phyloP scores from a whole-genome alignment of 2,113 vertebrate species.

The Picathartes gymnocephalus region DNA sequence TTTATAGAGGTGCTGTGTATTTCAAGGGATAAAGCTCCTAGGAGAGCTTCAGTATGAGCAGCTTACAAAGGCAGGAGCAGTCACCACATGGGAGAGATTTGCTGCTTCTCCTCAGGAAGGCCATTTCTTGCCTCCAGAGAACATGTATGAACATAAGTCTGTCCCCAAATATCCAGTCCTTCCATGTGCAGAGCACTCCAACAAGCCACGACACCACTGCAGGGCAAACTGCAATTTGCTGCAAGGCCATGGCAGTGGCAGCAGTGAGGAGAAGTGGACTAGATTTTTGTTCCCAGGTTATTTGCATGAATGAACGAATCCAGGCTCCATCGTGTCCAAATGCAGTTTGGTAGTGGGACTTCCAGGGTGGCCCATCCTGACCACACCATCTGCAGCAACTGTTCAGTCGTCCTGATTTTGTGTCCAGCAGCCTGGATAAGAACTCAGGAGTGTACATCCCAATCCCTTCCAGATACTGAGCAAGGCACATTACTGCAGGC shows the following conservation, averaged over 20 bases:
- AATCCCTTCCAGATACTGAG: not conserved
- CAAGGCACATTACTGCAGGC: not conserved
- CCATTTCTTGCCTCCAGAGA: not conserved
- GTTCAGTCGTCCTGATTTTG: not conserved
- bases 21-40: not conserved
- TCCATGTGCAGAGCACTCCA: not conserved
- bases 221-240: not conserved
- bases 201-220: not conserved
- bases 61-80: not conserved
- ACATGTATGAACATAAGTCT: not conserved
- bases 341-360: not conserved
- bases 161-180: not conserved
- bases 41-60: not conserved
- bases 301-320: not conserved
- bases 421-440: not conserved
- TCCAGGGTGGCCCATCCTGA: not conserved
- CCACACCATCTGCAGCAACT: not conserved
- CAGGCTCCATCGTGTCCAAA: not conserved
- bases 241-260: accelerated
- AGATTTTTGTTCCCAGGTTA: not conserved
- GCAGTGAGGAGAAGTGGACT: not conserved
- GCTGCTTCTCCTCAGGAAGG: not conserved
- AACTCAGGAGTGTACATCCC: not conserved
- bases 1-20: not conserved
- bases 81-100: not conserved